Base-by-base conservation (phyloP, 1,140 invertebrate species). In the Rhizoglyphus robini region DNA sequence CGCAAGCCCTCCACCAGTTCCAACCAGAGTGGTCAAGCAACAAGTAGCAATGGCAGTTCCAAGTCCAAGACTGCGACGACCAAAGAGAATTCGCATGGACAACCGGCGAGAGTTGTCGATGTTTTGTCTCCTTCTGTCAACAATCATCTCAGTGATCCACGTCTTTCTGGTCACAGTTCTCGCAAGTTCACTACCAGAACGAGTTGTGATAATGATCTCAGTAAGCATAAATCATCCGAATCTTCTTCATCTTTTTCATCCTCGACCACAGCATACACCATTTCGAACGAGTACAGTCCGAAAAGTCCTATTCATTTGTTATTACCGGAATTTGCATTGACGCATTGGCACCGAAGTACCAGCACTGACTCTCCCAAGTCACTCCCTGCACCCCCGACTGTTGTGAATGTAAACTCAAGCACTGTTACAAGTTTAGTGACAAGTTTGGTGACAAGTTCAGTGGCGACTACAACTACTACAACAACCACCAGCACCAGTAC, bases 261-360 rank as follows among this genome's bases (percentile, higher is more conserved):
- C 5, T 49, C 25, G 47, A 51, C 29, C 48, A 11, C 48, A 51
- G 18, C 48, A 51, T 20, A 51, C n/a, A 51, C 23, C 11, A 27
- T 51, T 51, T 20, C 48, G 8, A 51, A 51, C 29, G 15, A 20
- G 48, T 51, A 20, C 23, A 27, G 48, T 51, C 65, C 71, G 23
- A 68, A 58, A 49, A 70, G 71, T 30, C 85, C 88, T 3, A 79
- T 91, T 69, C 86, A 84, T 66, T 74, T 92, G 64, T 88, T 88
- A 3, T 75, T 92, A 67, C 88, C 89, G 1, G 84, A 86, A 74
- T 92, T 91, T 73, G 89, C 88, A 13, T 81, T 85, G 85, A 72
- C 76, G 64, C 23, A 69, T 34, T 31, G 66, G 64, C 23, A 69
- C 31, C 32, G 66, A 67, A 29, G 23, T 13, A 38, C 25, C 8